Evolutionary conservation across 2,888 invertebrate genomes (phyloP).

Genomic region (Melolontha melolontha): DNA sequence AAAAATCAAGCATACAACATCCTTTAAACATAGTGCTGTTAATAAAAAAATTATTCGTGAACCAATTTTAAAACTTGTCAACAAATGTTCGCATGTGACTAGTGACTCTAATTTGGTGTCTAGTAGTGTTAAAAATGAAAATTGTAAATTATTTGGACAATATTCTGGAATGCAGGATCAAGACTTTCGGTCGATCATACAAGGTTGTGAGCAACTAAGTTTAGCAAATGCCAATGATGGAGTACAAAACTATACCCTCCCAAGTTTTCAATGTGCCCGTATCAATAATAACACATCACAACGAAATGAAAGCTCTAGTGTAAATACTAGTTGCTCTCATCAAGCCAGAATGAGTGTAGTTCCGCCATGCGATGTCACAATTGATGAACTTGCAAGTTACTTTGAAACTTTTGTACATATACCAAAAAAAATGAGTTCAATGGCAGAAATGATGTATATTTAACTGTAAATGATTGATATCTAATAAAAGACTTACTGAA

Average conservation of each 20-base stretch:
- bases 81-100: conserved; percentile 55
- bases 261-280: conserved; percentile 58
- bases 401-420: conserved; percentile 96
- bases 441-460: conserved; percentile 99
- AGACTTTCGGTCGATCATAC: conserved; percentile 63
- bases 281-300: conserved; percentile 45
- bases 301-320: conserved; percentile 46
- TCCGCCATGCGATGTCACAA: conserved; percentile 86
- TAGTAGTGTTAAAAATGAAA: conserved; percentile 47
- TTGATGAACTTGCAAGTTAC: conserved; percentile 94
- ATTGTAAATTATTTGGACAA: conserved; percentile 44
- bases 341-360: conserved; percentile 74
- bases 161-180: conserved; percentile 50
- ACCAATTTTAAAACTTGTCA: conserved; percentile 69
- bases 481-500: conserved; percentile 30
- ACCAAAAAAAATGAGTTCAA: conserved; percentile 96
- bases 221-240: conserved; percentile 58
- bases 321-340: conserved; percentile 76
- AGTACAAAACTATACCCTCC: conserved; percentile 55
- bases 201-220: conserved; percentile 63
- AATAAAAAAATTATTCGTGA: conserved; percentile 69
- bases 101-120: conserved; percentile 38
- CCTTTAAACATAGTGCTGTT: conserved; percentile 62
- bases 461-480: conserved; percentile 63
- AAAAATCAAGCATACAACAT: conserved; percentile 58